These are phyloP conservation scores for Philopedon plagiatum DNA, from an alignment of 2,888 invertebrate genomes.

Conservation along the genomic window DNA sequence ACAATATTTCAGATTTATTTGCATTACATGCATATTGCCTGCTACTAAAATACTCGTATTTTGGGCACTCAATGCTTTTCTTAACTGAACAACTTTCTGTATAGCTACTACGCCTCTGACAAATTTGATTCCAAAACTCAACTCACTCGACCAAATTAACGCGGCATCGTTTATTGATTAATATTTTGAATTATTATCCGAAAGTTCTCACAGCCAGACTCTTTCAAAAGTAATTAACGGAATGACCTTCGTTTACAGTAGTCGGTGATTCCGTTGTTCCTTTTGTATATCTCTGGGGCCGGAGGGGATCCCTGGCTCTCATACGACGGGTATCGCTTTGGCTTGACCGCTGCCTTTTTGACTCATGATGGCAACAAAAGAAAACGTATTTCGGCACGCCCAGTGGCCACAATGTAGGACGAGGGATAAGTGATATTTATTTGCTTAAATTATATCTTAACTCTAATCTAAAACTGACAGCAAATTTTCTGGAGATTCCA, in stretches of 20 bases:
- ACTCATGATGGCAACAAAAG: constrained; percentile 37
- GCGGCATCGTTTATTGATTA: constrained; percentile 54
- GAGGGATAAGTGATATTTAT: constrained; percentile 36
- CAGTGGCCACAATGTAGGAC: constrained; percentile 40
- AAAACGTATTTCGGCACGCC: constrained; percentile 41
- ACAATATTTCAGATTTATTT: too few relatives aligned
- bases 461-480: too few relatives aligned
- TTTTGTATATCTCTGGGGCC: constrained; percentile 40
- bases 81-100: background rate
- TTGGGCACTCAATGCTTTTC: too few relatives aligned
- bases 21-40: too few relatives aligned
- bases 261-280: constrained; percentile 42
- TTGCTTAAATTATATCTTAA: too few relatives aligned
- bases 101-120: constrained; percentile 14
- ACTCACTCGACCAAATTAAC: constrained; percentile 33
- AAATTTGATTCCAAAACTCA: constrained; percentile 18
- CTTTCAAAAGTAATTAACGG: constrained; percentile 56
- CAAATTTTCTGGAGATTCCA: too few relatives aligned
- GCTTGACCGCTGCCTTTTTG: constrained; percentile 36
- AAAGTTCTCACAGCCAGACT: constrained; percentile 54
- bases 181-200: constrained; percentile 56
- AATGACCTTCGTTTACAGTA: constrained; percentile 55
- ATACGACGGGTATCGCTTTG: constrained; percentile 29
- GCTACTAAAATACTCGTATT: too few relatives aligned
- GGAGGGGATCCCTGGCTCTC: constrained; percentile 28